Evolutionary conservation across 2,888 invertebrate genomes (phyloP).

Genomic region (Lissonota sp.): DNA sequence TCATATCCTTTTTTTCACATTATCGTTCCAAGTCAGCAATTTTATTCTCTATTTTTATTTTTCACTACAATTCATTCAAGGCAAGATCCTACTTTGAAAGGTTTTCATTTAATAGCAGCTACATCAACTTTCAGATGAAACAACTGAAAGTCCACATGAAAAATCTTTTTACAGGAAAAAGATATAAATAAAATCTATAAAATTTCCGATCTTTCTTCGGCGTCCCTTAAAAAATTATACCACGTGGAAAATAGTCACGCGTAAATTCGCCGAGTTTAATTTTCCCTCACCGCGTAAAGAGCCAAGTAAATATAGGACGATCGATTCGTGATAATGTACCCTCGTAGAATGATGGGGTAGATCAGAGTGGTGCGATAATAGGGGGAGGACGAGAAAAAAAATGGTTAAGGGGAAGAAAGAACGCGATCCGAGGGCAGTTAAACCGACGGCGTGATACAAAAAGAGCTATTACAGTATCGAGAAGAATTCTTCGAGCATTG

Average conservation of each 20-base stretch:
- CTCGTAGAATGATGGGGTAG: conserved; percentile 1
- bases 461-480: conserved; percentile 47
- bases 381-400: neutral
- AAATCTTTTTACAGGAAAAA: too few relatives aligned
- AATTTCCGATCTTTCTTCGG: too few relatives aligned
- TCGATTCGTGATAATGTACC: neutral
- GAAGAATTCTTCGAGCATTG: conserved; percentile 50
- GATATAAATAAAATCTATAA: too few relatives aligned
- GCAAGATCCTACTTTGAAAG: too few relatives aligned
- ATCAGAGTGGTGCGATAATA: neutral
- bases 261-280: neutral
- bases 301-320: neutral
- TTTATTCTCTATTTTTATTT: too few relatives aligned
- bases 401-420: conserved; percentile 14
- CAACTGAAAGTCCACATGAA: too few relatives aligned
- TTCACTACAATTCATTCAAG: too few relatives aligned
- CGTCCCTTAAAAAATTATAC: too few relatives aligned
- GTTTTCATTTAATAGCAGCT: too few relatives aligned
- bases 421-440: conserved; percentile 22
- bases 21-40: too few relatives aligned
- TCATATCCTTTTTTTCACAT: too few relatives aligned
- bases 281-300: neutral
- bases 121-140: too few relatives aligned
- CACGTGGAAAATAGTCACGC: neutral
- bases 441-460: conserved; percentile 23